Percentiles rank a stretch among this genome's conserved stretches.
Conservation (phyloP, 2,113 vertebrate genomes). For the Podocnemis expansa region DNA sequence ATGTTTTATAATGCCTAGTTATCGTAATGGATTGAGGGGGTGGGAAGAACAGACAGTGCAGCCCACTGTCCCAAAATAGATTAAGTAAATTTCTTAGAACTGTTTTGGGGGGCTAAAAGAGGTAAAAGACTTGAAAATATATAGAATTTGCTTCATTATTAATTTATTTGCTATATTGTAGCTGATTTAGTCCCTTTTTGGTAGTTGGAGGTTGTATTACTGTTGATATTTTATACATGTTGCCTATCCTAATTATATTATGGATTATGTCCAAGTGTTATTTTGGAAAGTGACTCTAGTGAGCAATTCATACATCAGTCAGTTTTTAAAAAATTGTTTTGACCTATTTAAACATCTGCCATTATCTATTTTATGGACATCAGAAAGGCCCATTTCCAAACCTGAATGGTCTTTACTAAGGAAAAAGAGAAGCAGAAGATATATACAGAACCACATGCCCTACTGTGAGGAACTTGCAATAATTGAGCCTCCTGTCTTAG, state of each 20-base stretch:
- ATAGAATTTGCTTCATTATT: background rate
- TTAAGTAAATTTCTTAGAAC: background rate
- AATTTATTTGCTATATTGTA: background rate
- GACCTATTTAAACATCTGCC: background rate
- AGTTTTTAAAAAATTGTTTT: background rate
- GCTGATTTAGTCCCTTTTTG: background rate
- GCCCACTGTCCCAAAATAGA: background rate
- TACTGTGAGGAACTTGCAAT: background rate
- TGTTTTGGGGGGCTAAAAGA: background rate
- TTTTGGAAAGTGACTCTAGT: background rate
- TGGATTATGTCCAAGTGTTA: background rate
- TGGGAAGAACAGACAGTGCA: background rate
- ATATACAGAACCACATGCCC: accelerated
- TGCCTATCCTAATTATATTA: background rate
- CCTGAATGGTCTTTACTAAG: background rate
- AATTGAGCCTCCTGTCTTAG: background rate
- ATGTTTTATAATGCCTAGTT: background rate
- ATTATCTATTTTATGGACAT: background rate
- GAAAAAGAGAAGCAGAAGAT: background rate
- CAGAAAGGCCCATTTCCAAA: background rate
- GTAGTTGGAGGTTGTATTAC: background rate
- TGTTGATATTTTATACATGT: background rate
- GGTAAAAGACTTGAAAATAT: background rate
- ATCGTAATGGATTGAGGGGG: background rate
- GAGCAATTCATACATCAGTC: background rate